These are phyloP conservation scores for Lysandra bellargus DNA, from an alignment of 2,888 invertebrate species.

Conservation along the genomic window DNA sequence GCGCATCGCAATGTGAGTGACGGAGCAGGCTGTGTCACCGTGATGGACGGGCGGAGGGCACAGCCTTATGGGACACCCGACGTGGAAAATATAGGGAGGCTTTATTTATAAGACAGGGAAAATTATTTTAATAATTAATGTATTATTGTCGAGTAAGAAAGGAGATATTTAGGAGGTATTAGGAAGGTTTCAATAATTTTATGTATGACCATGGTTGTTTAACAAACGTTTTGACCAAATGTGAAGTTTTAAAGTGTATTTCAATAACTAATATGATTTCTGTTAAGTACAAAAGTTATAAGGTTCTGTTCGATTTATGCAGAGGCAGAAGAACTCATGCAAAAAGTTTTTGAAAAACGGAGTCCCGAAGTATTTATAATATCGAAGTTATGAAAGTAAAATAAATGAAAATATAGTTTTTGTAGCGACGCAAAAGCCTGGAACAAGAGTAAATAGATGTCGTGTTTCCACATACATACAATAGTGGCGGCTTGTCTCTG, in stretches of 20 bases:
- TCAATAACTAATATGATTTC: too few relatives aligned
- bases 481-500: slow-evolving; percentile 16
- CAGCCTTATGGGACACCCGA: slow-evolving; percentile 33
- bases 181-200: too few relatives aligned
- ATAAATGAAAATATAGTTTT: not conserved
- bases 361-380: not conserved
- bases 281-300: too few relatives aligned
- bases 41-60: slow-evolving; percentile 35
- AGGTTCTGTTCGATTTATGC: too few relatives aligned
- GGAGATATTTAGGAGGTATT: too few relatives aligned
- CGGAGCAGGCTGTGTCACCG: slow-evolving; percentile 26
- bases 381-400: not conserved
- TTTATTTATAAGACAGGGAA: not conserved
- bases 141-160: too few relatives aligned
- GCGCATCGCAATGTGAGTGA: not conserved
- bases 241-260: too few relatives aligned
- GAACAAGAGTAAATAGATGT: slow-evolving; percentile 10
- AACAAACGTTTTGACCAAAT: too few relatives aligned
- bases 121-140: not conserved
- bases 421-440: slow-evolving; percentile 9
- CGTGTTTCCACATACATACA: slow-evolving; percentile 29
- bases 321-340: not conserved
- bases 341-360: not conserved
- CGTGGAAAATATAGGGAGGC: not conserved
- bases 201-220: not conserved